A percentile compares a stretch with the other conserved stretches of the same genome.
phyloP scores from a whole-genome alignment of 2,113 vertebrate genomes.

The Neomonachus schauinslandi region DNA sequence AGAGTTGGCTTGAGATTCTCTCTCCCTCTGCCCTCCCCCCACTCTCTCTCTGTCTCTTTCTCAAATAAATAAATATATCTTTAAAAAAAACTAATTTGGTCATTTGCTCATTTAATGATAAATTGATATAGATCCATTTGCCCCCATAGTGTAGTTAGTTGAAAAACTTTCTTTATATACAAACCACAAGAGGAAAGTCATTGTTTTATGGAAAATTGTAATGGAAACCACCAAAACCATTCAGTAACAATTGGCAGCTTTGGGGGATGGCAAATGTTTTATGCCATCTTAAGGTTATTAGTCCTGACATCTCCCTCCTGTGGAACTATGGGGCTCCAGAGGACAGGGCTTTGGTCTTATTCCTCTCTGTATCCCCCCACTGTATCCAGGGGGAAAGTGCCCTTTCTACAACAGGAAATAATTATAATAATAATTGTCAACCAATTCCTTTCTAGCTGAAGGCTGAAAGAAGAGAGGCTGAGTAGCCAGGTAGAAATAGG shows the following conservation, averaged over 20 bases:
- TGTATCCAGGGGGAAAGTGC: background rate
- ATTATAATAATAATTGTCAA: background rate
- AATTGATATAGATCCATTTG: background rate
- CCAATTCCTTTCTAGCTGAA: background rate
- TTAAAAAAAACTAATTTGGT: background rate
- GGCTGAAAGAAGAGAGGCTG: background rate
- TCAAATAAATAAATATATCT: background rate
- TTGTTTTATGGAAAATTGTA: background rate
- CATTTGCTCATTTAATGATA: background rate
- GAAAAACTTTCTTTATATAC: conserved; percentile 34
- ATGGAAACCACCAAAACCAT: conserved; percentile 18
- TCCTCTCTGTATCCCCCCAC: background rate
- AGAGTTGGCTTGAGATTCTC: background rate
- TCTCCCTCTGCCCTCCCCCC: background rate
- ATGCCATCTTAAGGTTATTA: background rate
- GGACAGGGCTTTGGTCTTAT: background rate
- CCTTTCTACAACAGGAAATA: background rate
- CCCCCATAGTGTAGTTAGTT: background rate
- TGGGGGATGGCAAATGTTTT: background rate
- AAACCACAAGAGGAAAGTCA: conserved; percentile 29
- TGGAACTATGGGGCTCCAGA: background rate
- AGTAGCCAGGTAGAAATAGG: background rate
- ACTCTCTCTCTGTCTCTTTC: background rate
- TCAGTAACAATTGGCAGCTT: background rate
- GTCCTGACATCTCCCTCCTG: background rate